phyloP scores from a whole-genome alignment of 2,797 vertebrate genomes.

The Cercopithecus neglectus region DNA sequence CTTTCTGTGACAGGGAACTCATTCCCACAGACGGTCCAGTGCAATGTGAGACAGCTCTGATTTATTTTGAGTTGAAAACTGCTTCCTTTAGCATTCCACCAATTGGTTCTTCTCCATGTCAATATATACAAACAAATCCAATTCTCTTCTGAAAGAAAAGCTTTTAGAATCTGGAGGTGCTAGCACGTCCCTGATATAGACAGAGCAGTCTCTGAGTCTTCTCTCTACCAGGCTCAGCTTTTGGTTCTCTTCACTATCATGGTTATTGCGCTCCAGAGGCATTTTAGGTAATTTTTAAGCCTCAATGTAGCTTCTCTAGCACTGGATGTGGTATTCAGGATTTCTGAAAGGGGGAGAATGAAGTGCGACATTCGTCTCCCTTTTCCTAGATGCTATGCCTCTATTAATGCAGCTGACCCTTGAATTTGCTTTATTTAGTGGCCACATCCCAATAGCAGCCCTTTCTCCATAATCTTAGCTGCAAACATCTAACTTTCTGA shows the following conservation, averaged over 20 bases:
- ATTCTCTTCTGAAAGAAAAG: background rate
- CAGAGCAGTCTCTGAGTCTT: background rate
- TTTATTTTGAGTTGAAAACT: background rate
- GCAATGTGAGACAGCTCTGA: background rate
- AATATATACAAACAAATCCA: background rate
- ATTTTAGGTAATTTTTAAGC: background rate
- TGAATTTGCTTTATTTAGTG: background rate
- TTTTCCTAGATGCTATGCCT: background rate
- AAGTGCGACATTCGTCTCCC: background rate
- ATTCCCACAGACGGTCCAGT: background rate
- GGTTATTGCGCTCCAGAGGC: background rate
- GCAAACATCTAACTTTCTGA: background rate
- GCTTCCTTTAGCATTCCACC: background rate
- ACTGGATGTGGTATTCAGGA: background rate
- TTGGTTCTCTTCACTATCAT: background rate
- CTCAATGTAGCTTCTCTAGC: background rate
- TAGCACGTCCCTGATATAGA: fast-evolving
- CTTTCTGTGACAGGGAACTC: background rate
- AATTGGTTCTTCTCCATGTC: background rate
- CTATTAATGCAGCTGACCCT: background rate
- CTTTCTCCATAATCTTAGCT: background rate
- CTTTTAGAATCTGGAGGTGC: background rate
- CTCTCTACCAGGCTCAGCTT: background rate
- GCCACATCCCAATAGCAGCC: background rate
- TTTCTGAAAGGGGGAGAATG: background rate